Percentiles rank a stretch among this genome's conserved stretches.
Conservation (phyloP, 2,888 invertebrate genomes). For the Nebria brevicollis region DNA sequence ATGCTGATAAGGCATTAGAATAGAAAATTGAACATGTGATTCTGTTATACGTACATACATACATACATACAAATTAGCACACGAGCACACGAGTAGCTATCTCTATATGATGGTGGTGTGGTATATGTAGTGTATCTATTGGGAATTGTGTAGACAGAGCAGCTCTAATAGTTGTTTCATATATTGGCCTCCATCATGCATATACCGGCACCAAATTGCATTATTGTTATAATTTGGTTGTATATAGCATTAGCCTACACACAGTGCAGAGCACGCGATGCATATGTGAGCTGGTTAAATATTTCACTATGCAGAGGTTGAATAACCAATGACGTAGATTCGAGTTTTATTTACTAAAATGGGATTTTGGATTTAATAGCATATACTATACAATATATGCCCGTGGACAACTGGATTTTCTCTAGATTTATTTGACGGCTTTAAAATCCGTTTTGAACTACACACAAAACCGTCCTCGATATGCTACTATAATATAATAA, state of each 20-base stretch:
- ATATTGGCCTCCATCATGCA: constrained; percentile 25
- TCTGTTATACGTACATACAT: constrained; percentile 5
- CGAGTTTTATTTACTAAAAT: not conserved
- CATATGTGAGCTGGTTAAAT: constrained; percentile 19
- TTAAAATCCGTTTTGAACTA: too few relatives aligned
- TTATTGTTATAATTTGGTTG: constrained; percentile 41
- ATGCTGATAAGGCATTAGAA: constrained; percentile 33
- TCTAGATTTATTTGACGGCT: too few relatives aligned
- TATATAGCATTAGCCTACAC: constrained; percentile 24
- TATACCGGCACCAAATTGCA: constrained; percentile 30
- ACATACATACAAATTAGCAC: not conserved
- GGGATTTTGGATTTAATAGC: not conserved
- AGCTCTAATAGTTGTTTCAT: not conserved
- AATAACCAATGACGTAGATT: constrained; percentile 11
- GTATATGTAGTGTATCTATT: not conserved
- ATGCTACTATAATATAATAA: not conserved
- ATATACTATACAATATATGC: not conserved
- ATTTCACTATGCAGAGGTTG: constrained; percentile 17
- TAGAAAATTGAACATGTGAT: constrained; percentile 44
- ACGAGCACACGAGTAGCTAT: not conserved
- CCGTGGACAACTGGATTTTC: too few relatives aligned
- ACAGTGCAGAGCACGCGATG: constrained; percentile 16
- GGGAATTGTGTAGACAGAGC: not conserved
- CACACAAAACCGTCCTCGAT: not conserved
- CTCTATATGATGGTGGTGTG: not conserved